phyloP scores from a whole-genome alignment of 1,140 invertebrate species.

The Zaprionus africanus region DNA sequence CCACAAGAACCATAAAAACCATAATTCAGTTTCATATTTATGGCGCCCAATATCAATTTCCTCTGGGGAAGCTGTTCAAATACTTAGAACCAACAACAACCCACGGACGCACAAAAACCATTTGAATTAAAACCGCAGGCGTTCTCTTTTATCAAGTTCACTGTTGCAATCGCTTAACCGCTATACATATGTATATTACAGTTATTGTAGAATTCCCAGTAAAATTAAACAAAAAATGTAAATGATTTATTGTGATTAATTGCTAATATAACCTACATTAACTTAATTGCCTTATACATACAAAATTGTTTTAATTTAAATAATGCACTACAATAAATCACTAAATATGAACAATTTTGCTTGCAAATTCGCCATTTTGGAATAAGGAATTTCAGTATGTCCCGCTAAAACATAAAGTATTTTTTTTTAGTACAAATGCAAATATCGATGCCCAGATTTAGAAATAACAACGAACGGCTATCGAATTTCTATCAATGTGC shows the following conservation, averaged over 20 bases:
- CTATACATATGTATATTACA: no score
- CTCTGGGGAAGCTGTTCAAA: constrained; percentile 44
- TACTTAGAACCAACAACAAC: constrained; percentile 5
- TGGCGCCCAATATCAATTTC: constrained; percentile 32
- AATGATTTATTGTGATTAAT: not conserved
- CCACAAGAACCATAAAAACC: constrained; percentile 16
- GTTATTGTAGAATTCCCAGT: no score
- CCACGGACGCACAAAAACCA: not conserved
- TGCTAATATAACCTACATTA: not conserved
- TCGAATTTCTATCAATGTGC: not conserved
- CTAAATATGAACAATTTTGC: not conserved
- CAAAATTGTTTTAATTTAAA: no score
- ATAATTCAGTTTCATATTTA: constrained; percentile 13
- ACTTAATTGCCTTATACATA: no score
- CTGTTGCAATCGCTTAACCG: not conserved
- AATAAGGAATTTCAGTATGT: not conserved
- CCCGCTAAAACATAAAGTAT: not conserved
- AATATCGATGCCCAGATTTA: not conserved
- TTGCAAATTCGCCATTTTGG: not conserved
- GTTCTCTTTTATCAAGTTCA: not conserved
- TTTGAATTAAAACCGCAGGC: constrained; percentile 17
- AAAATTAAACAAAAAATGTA: not conserved
- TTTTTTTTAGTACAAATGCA: not conserved
- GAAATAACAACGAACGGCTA: not conserved
- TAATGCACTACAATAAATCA: no score